Evolutionary conservation across 2,888 invertebrate species (phyloP).

Genomic region (Vesta saturnalis): DNA sequence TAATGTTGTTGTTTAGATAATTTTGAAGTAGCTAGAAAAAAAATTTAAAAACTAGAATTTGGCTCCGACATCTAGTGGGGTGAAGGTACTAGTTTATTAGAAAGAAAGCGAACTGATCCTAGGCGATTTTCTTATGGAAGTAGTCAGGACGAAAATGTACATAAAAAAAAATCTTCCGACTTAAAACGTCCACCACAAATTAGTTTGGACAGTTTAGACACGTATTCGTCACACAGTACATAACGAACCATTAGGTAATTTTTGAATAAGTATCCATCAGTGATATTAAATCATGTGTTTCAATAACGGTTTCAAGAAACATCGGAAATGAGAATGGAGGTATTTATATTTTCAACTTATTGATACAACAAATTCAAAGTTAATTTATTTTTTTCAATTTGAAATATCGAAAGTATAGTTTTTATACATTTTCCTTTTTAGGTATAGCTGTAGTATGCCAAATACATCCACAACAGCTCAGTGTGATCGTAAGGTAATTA

Average conservation of each 20-base stretch:
- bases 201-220: too few species aligned
- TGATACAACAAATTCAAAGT: too few species aligned
- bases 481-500: too few species aligned
- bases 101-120: neutral
- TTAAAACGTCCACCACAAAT: neutral
- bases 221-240: neutral
- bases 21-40: neutral
- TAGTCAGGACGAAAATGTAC: neutral
- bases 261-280: neutral
- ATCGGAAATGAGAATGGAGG: neutral
- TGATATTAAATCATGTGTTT: too few species aligned
- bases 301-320: too few species aligned
- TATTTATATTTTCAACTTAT: neutral
- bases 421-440: constrained; percentile 1
- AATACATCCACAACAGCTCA: too few species aligned
- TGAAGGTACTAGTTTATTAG: neutral
- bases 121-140: neutral
- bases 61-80: neutral
- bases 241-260: constrained; percentile 5
- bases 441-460: neutral
- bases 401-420: neutral
- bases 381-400: too few species aligned
- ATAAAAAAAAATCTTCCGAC: neutral
- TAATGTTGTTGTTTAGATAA: neutral
- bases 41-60: neutral